Conservation (phyloP, 2,113 vertebrate species). For the Lagopus leucura region DNA sequence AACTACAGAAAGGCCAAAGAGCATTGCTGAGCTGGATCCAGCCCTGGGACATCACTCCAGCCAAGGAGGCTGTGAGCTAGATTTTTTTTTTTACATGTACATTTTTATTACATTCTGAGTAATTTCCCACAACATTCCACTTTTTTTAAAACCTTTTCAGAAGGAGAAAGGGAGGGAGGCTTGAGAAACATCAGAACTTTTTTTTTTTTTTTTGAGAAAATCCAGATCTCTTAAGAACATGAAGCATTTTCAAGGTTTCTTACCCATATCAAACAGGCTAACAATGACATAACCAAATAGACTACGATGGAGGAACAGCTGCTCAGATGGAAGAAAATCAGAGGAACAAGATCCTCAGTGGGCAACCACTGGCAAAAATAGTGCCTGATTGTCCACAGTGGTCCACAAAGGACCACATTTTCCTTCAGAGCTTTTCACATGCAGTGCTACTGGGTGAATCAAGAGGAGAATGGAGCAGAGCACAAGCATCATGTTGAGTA, state of each 20-base stretch:
- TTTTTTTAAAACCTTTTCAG: conserved; percentile 30
- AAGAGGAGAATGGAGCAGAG: not conserved
- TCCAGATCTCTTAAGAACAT: conserved; percentile 26
- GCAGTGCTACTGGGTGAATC: rapidly evolving
- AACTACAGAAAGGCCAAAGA: conserved; percentile 70
- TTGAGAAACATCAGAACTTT: conserved; percentile 28
- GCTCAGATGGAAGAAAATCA: conserved; percentile 16
- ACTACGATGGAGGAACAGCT: conserved; percentile 43
- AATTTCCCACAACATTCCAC: conserved; percentile 72
- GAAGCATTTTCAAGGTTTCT: conserved; percentile 47
- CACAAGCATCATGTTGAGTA: rapidly evolving
- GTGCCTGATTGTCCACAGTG: rapidly evolving
- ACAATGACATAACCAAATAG: conserved; percentile 51
- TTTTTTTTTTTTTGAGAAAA: conserved; percentile 36
- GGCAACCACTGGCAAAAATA: not conserved
- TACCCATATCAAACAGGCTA: not conserved
- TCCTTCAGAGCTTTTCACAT: rapidly evolving
- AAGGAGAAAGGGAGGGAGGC: not conserved
- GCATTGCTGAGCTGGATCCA: conserved; percentile 75
- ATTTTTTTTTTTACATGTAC: not conserved
- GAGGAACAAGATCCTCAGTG: conserved; percentile 6
- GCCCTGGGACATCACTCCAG: conserved; percentile 57
- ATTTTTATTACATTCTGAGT: conserved; percentile 62
- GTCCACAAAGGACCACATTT: not conserved
- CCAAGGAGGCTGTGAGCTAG: conserved; percentile 70